These are phyloP conservation scores for Drosophila parthenogenetica DNA, from an alignment of 2,888 invertebrate species.

Conservation along the genomic window DNA sequence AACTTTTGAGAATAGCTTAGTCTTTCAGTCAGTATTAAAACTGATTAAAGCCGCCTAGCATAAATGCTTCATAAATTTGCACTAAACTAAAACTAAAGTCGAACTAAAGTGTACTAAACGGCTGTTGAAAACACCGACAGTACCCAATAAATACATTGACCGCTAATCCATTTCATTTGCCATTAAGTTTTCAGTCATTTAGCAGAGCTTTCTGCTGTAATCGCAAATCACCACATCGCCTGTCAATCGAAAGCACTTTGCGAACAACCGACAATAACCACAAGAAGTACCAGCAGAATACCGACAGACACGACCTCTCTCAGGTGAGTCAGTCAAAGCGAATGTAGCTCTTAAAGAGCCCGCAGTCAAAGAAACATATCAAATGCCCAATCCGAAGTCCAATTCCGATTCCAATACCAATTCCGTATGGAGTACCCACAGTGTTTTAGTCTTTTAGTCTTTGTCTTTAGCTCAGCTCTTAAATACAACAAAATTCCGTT, in stretches of 20 bases:
- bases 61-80: not conserved
- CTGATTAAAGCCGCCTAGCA: too few species aligned
- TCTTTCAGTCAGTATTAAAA: too few species aligned
- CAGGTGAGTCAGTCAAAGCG: constrained; percentile 49
- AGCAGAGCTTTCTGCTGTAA: constrained; percentile 30
- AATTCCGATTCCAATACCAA: constrained; percentile 4
- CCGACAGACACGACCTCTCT: constrained; percentile 36
- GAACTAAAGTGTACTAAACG: not conserved
- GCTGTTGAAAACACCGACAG: not conserved
- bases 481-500: constrained; percentile 67
- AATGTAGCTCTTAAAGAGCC: not conserved
- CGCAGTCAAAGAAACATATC: constrained; percentile 51
- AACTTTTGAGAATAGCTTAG: too few species aligned
- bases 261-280: constrained; percentile 26
- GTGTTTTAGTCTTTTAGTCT: constrained; percentile 19
- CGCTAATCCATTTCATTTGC: constrained; percentile 52
- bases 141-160: constrained; percentile 33
- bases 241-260: constrained; percentile 65
- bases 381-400: constrained; percentile 42
- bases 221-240: constrained; percentile 42
- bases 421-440: constrained; percentile 18
- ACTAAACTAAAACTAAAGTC: constrained; percentile 4
- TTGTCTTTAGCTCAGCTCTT: constrained; percentile 54
- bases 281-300: constrained; percentile 33
- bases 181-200: constrained; percentile 60